Evolutionary conservation across 2,113 vertebrate species (phyloP), one percentile per base, ranked within the genome.

Genomic region (Ciconia boyciana): DNA sequence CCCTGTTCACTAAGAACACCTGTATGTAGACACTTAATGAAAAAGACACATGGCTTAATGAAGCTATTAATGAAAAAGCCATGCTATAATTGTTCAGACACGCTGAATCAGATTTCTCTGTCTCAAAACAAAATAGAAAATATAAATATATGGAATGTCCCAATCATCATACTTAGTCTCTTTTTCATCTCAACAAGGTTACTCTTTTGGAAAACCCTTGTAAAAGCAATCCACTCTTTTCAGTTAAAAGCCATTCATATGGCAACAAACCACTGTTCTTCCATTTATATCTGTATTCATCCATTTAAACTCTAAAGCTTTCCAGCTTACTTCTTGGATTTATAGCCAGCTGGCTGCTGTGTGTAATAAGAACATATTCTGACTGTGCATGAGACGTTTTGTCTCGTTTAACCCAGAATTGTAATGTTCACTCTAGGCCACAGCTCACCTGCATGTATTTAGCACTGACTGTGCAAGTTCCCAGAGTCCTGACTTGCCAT

Each of bases 321-420:
- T 89, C 91, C 87, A 93, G 78, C 78, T 96, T 95, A 77, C 90
- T 96, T 71, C 84, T 97, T 95, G 91, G 81, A 74, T 95, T 95
- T 94, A 76, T 83, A 81, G 88, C 96, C 94, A 96, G 92, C 93
- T 95, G 96, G 91, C 92, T 92, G 89, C 71, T 95, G 19, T 88
- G 74, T 78, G 70, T 80, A 89, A 75, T 52, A 75, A 60, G 83
- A 94, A 89, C 60, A 65, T 66, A 79, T 88, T 90, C 95, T 90
- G 95, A 85, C 83, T 90, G 70, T 75, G 70, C 71, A 44, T 79
- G 88, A 83, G 71, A 81, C 0, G 7, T 84, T 94, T 93, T 89
- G 43, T 96, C 86, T 94, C 2, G 0, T 96, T 95, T 96, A 89
- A 82, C 90, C 75, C 48, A 0, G 74, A 88, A 54, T 39, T 96